phyloP scores from a whole-genome alignment of 1,140 invertebrate genomes.

The Galleria mellonella region DNA sequence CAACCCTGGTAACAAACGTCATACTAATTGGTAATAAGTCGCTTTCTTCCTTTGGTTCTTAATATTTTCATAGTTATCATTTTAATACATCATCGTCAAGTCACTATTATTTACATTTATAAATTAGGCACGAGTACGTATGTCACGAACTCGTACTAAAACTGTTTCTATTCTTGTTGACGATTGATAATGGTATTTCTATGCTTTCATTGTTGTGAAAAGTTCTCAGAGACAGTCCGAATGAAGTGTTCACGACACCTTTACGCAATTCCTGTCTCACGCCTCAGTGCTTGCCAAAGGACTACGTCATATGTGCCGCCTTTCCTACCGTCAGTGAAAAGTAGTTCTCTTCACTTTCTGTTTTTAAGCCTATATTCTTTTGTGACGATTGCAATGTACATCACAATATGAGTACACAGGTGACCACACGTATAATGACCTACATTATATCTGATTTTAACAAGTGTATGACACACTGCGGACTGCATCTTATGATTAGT shows the following conservation, averaged over 20 bases:
- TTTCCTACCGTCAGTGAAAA: slow-evolving; percentile 29
- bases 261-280: slow-evolving; percentile 62
- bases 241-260: slow-evolving; percentile 56
- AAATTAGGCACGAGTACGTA: too few species aligned
- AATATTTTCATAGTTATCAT: not conserved
- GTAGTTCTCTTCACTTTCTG: slow-evolving; percentile 25
- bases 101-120: too few species aligned
- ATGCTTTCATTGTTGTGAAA: slow-evolving; percentile 49
- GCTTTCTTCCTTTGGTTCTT: too few species aligned
- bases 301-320: slow-evolving; percentile 42
- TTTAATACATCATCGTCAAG: too few species aligned
- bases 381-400: not conserved
- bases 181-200: slow-evolving; percentile 48
- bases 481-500: not conserved
- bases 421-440: slow-evolving; percentile 36
- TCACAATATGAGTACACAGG: slow-evolving; percentile 14
- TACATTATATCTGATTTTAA: slow-evolving; percentile 23
- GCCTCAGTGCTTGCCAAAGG: slow-evolving; percentile 44
- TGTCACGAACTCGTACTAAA: too few species aligned
- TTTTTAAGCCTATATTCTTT: slow-evolving; percentile 35
- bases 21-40: too few species aligned
- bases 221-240: slow-evolving; percentile 38
- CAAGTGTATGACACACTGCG: not conserved
- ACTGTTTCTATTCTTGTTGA: slow-evolving; percentile 41
- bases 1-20: too few species aligned